phyloP scores from a whole-genome alignment of 1,140 invertebrate species.

The Stratiolaelaps scimitus region DNA sequence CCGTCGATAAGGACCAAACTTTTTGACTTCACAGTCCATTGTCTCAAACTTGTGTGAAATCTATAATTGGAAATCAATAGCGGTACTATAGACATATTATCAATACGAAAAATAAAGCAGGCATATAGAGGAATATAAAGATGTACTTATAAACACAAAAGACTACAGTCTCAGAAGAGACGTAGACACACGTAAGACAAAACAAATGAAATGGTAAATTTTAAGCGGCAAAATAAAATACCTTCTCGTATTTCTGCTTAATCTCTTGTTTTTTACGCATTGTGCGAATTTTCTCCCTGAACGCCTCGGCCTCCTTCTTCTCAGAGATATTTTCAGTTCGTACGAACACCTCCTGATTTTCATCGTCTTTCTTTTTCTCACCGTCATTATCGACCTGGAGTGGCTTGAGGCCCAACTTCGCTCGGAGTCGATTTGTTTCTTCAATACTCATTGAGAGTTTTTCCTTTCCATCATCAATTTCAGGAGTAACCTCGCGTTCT shows the following conservation, averaged over 20 bases:
- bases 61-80: no score
- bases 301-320: constrained; percentile 61
- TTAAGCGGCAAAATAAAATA: neutral
- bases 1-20: no score
- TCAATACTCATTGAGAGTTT: constrained; percentile 57
- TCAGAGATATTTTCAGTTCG: constrained; percentile 55
- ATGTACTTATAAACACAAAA: neutral
- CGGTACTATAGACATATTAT: no score
- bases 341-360: constrained; percentile 38
- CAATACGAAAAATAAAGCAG: constrained; percentile 39
- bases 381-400: constrained; percentile 53
- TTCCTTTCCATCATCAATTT: neutral
- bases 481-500: constrained; percentile 5
- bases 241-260: constrained; percentile 53
- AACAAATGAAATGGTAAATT: no score
- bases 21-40: no score
- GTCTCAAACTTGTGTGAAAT: no score
- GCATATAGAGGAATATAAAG: constrained; percentile 22
- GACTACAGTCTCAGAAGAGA: neutral
- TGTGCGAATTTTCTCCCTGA: constrained; percentile 62
- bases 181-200: neutral
- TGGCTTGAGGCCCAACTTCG: constrained; percentile 84
- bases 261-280: constrained; percentile 66
- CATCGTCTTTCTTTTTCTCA: constrained; percentile 36
- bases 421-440: constrained; percentile 78